Percentiles rank a stretch among this genome's conserved stretches.
Conservation (phyloP, 2,888 invertebrate genomes). For the Drosophila fungiperda region DNA sequence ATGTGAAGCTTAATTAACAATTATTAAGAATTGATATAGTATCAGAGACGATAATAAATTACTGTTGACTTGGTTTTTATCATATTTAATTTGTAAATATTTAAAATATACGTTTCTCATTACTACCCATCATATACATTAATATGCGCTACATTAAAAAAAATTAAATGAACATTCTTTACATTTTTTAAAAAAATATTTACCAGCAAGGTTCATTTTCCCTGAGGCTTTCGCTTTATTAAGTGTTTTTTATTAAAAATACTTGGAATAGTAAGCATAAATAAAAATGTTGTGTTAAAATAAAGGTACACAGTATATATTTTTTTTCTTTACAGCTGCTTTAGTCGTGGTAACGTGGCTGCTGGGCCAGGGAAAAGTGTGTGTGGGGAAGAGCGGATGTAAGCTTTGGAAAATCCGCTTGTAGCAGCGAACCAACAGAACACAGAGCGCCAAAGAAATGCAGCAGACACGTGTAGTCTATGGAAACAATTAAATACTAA, state of each 20-base stretch:
- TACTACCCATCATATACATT: background rate
- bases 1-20: background rate
- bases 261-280: constrained; percentile 3
- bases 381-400: constrained; percentile 15
- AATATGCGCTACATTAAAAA: no score
- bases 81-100: background rate
- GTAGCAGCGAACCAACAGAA: constrained; percentile 15
- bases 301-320: constrained; percentile 7
- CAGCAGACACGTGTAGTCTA: constrained; percentile 13
- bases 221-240: constrained; percentile 24
- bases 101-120: background rate
- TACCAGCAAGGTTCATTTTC: background rate
- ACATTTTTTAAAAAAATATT: background rate
- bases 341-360: constrained; percentile 16
- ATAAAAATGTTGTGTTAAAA: background rate
- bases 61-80: background rate
- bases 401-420: constrained; percentile 40
- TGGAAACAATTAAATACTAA: constrained; percentile 23
- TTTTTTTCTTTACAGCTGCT: constrained; percentile 22
- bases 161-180: background rate
- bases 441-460: constrained; percentile 1
- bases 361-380: constrained; percentile 21
- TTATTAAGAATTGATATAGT: background rate
- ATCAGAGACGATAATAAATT: background rate
- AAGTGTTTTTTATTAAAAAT: constrained; percentile 23